Evolutionary conservation across 1,140 invertebrate genomes (phyloP), one percentile per base, ranked within the genome.

Genomic region (Riptortus pedestris): DNA sequence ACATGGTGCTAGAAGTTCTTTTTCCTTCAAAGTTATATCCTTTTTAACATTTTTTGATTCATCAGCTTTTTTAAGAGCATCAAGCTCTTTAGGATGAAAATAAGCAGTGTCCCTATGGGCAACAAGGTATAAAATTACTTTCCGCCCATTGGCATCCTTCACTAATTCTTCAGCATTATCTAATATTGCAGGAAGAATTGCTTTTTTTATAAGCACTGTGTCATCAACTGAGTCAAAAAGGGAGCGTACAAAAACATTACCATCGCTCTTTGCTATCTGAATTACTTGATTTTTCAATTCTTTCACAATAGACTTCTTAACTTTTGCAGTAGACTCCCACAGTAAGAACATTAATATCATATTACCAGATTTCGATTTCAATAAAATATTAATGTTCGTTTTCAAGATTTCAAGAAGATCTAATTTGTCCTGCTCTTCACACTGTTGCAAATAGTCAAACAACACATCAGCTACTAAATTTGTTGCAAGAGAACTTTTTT

Each of bases 161-260:
- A 83, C 83, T 24, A 97, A 77, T 24, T 86, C 83, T 47, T 82
- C 78, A 0, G 93, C 69, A 71, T 87, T 82, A 7, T 79, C 82
- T 27, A 87, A 74, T 55, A 98, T 74, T 70, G 91, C 86, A 60
- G 85, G 75, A 20, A 91, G 75, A 48, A 91, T 52, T 14, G 85
- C 82, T 76, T 96, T 96, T 67, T 88, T 87, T 22, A 96, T 78
- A 0, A 96, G 75, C 55, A 91, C 85, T 2, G 93, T 97, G 70
- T 98, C 93, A 75, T 98, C 95, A 0, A 94, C 84, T n/a, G 81
- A 80, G 73, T 96, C 93, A 67, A 96, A 85, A 52, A 96, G 78
- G 0, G 89, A 83, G 62, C 96, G 76, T 29, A 97, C 73, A 9
- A 91, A 82, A 20, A 90, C 74, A 72, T 93, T 86, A 0, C 91